A percentile compares a stretch with the other conserved stretches of the same genome.
These are phyloP conservation scores for Bradypodion ventrale DNA, from an alignment of 2,797 vertebrate species.

Conservation along the genomic window DNA sequence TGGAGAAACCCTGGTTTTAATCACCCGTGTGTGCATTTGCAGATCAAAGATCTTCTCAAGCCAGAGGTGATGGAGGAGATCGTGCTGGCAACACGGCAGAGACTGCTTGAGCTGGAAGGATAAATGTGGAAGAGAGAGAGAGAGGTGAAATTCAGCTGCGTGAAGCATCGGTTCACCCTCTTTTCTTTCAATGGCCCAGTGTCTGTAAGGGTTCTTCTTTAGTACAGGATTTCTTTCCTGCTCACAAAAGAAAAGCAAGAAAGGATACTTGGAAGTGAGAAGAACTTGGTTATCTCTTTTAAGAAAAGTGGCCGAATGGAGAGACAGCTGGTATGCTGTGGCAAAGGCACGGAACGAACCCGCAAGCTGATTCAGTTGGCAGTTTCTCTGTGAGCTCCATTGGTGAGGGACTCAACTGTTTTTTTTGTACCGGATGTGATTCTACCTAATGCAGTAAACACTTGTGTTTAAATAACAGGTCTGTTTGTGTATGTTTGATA, in stretches of 20 bases:
- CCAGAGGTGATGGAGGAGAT: conserved; percentile 94
- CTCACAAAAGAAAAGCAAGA: background rate
- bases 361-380: background rate
- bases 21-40: conserved; percentile 42
- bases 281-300: too few relatives aligned
- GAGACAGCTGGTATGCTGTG: too few relatives aligned
- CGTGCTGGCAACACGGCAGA: conserved; percentile 90
- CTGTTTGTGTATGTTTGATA: background rate
- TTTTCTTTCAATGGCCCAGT: conserved; percentile 2
- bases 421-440: background rate
- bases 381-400: background rate
- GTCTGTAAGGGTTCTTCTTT: background rate
- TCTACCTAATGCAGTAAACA: background rate
- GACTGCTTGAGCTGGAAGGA: conserved; percentile 88
- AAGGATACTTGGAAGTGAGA: background rate
- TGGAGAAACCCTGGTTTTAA: background rate
- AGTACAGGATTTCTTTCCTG: background rate
- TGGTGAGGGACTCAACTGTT: background rate
- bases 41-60: conserved; percentile 97
- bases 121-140: conserved; percentile 56
- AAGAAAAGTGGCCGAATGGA: too few relatives aligned
- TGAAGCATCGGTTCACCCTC: conserved; percentile 36
- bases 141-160: conserved; percentile 18
- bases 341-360: too few relatives aligned
- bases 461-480: background rate